A percentile compares a stretch with the other conserved stretches of the same genome.
Evolutionary conservation across 2,888 invertebrate species (phyloP).

Genomic region (Callyntrura guangdongensis): DNA sequence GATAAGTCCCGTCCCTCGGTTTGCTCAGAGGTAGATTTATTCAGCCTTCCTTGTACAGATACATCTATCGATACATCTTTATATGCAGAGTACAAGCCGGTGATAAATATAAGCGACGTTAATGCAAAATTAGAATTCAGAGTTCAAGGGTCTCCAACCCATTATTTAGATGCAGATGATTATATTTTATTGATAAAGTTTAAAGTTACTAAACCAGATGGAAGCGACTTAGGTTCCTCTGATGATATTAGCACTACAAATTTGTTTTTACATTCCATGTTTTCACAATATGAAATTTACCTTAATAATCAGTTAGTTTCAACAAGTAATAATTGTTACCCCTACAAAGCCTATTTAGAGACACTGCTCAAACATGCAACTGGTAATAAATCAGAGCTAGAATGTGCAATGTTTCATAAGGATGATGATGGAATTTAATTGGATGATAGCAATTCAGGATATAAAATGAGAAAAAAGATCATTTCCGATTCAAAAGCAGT

Average conservation of each 20-base stretch:
- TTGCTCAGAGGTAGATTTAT: slow-evolving; percentile 73
- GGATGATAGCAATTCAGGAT: slow-evolving; percentile 56
- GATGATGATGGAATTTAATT: slow-evolving; percentile 51
- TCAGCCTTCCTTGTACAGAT: slow-evolving; percentile 74
- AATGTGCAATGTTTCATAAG: slow-evolving; percentile 65
- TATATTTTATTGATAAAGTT: slow-evolving; percentile 52
- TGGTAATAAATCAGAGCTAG: slow-evolving; percentile 20
- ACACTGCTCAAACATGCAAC: background rate
- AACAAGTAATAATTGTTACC: slow-evolving; percentile 24
- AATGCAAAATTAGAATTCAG: slow-evolving; percentile 79
- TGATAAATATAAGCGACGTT: slow-evolving; percentile 74
- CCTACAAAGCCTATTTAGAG: slow-evolving; percentile 45
- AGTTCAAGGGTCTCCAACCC: slow-evolving; percentile 60
- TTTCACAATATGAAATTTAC: slow-evolving; percentile 55
- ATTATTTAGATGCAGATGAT: slow-evolving; percentile 78
- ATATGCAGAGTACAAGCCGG: slow-evolving; percentile 80
- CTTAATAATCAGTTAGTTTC: slow-evolving; percentile 4
- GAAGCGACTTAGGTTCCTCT: background rate
- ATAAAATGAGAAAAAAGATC: slow-evolving; percentile 45
- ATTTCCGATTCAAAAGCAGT: slow-evolving; percentile 62
- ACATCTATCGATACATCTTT: slow-evolving; percentile 76
- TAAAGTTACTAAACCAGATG: slow-evolving; percentile 64
- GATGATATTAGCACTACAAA: slow-evolving; percentile 62
- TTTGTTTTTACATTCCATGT: slow-evolving; percentile 70
- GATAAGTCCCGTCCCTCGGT: slow-evolving; percentile 56